Conservation (phyloP, 2,797 vertebrate species). For the Cottoperca gobio region DNA sequence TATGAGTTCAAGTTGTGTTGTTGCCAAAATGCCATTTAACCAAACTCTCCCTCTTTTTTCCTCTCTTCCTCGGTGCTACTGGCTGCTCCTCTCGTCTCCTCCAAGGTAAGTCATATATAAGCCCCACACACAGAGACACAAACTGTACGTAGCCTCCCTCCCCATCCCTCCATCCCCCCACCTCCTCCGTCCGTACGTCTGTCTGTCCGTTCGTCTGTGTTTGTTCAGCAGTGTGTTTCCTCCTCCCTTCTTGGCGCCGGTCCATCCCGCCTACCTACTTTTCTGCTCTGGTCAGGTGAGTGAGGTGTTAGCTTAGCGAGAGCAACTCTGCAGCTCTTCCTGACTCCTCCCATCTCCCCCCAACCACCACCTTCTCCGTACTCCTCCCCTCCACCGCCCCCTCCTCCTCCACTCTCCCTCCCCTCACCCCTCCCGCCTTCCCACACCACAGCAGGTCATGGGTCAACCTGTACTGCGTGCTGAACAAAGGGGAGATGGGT, state of each 20-base stretch:
- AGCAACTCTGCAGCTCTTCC: slow-evolving; percentile 65
- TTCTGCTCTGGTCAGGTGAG: slow-evolving; percentile 84
- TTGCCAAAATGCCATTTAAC: slow-evolving; percentile 75
- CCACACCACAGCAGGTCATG: slow-evolving; percentile 91
- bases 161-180: slow-evolving; percentile 56
- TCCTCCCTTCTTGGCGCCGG: slow-evolving; percentile 77
- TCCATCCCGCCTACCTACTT: slow-evolving; percentile 75
- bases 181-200: slow-evolving; percentile 54
- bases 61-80: slow-evolving; percentile 59
- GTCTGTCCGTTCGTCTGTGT: slow-evolving; percentile 72
- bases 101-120: slow-evolving; percentile 85
- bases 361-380: slow-evolving; percentile 38
- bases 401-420: slow-evolving; percentile 44
- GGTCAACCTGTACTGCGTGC: slow-evolving; percentile 96
- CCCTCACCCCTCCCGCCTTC: slow-evolving; percentile 40
- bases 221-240: slow-evolving; percentile 81
- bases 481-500: slow-evolving; percentile 94
- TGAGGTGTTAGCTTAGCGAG: slow-evolving; percentile 78
- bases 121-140: slow-evolving; percentile 23
- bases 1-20: not conserved
- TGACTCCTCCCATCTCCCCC: slow-evolving; percentile 70
- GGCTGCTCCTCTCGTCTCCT: slow-evolving; percentile 78
- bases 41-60: slow-evolving; percentile 64
- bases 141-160: slow-evolving; percentile 48
- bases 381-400: slow-evolving; percentile 28